These are phyloP conservation scores for Caranx ignobilis DNA, from an alignment of 2,113 vertebrate species.

Conservation along the genomic window DNA sequence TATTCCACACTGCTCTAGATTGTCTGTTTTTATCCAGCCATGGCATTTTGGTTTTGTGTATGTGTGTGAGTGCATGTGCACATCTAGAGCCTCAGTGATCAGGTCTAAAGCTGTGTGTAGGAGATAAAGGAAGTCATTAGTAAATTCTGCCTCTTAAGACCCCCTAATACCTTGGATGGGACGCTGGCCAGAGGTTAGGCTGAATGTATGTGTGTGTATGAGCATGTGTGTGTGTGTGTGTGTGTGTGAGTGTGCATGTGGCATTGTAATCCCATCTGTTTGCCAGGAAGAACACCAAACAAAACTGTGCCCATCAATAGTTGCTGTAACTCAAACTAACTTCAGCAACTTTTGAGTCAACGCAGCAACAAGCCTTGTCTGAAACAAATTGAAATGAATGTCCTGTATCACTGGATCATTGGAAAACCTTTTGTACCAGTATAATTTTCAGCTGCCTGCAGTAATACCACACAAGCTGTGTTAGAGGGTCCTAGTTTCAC, in stretches of 20 bases:
- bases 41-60: slow-evolving; percentile 28
- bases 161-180: slow-evolving; percentile 76
- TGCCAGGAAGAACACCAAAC: slow-evolving; percentile 35
- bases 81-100: slow-evolving; percentile 67
- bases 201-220: slow-evolving; percentile 23
- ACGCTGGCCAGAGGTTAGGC: slow-evolving; percentile 75
- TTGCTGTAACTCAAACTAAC: slow-evolving; percentile 53
- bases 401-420: slow-evolving; percentile 48
- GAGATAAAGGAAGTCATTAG: slow-evolving; percentile 82
- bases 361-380: slow-evolving; percentile 44
- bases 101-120: slow-evolving; percentile 78
- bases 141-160: slow-evolving; percentile 80
- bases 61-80: slow-evolving; percentile 13
- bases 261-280: slow-evolving; percentile 45
- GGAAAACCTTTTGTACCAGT: slow-evolving; percentile 56
- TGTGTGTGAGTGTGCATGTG: slow-evolving; percentile 23
- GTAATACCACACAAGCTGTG: slow-evolving; percentile 47
- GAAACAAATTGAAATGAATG: slow-evolving; percentile 71
- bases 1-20: slow-evolving; percentile 11
- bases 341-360: slow-evolving; percentile 61
- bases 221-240: slow-evolving; percentile 26
- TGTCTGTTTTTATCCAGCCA: slow-evolving; percentile 38
- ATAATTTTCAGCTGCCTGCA: slow-evolving; percentile 57
- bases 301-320: slow-evolving; percentile 53
- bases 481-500: slow-evolving; percentile 43